Evolutionary conservation across 2,797 vertebrate species (phyloP), one percentile per base, ranked within the genome.

Genomic region (Acanthopagrus latus): DNA sequence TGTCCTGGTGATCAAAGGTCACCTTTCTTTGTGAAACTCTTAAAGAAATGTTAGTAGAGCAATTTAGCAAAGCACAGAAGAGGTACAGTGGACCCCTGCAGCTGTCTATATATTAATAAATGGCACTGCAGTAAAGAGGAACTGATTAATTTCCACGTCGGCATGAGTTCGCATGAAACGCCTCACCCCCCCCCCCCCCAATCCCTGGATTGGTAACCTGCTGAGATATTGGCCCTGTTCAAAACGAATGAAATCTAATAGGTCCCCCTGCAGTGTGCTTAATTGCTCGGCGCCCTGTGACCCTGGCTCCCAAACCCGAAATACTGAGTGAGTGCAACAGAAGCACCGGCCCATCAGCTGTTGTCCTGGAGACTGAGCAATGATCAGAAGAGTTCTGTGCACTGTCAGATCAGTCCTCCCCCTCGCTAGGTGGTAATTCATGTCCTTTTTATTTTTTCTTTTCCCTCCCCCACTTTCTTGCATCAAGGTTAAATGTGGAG

Each of bases 81-180:
- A 21, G 1, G 13, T 25, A 4, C 43, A 66, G 29, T 58, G 52
- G 51, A 47, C 64, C 46, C 51, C 41, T 7, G 27, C 59, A 50
- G 71, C 57, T 74, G 25, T 57, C 51, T 16, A 44, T 52, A 27
- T 48, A 18, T 56, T 47, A 55, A 66, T 38, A 58, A 78, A 60
- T 6, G 14, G 23, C 23, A 25, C 44, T 13, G 25, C 21, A 3
- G 38, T 20, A 13, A 16, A 71, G 27, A 64, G 44, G n/a, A 47
- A 23, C n/a, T 38, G 17, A 69, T 58, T 80, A 0, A 85, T 84
- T 78, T 82, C 27, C 7, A 71, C 72, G 16, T 64, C 74, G 47
- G 71, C 55, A 0, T 71, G 50, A 6, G n/a, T 47, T 68, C 64
- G 54, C 10, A 47, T 73, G 55, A 79, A 60, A 67, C 7, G n/a